These are phyloP conservation scores for Galleria mellonella DNA, from an alignment of 1,140 invertebrate genomes.

Conservation along the genomic window DNA sequence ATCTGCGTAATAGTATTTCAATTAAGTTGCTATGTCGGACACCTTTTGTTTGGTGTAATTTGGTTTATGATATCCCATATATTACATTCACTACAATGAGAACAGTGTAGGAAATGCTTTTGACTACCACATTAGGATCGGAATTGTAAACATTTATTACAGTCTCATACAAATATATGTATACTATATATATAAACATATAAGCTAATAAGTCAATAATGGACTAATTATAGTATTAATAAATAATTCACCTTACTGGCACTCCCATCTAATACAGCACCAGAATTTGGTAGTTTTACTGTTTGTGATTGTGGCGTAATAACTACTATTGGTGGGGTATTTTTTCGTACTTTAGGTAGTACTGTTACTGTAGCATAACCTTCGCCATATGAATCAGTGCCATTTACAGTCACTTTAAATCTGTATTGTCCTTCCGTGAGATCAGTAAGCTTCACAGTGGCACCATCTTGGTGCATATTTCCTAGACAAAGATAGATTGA, in stretches of 20 bases:
- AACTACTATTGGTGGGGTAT: constrained; percentile 89
- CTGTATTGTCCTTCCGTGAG: constrained; percentile 90
- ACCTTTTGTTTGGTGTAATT: too few relatives aligned
- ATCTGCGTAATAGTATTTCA: too few relatives aligned
- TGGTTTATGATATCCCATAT: too few relatives aligned
- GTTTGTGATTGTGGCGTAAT: constrained; percentile 89
- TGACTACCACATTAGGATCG: too few relatives aligned
- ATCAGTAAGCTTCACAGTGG: constrained; percentile 83
- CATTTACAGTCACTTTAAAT: constrained; percentile 88
- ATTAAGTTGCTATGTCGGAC: too few relatives aligned
- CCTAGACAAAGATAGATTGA: constrained; percentile 53
- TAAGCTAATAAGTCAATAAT: too few relatives aligned
- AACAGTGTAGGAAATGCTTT: too few relatives aligned
- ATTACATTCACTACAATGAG: too few relatives aligned
- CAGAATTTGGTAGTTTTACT: constrained; percentile 91
- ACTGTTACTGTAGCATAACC: constrained; percentile 95
- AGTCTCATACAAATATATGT: too few relatives aligned
- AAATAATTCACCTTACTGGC: constrained; percentile 65
- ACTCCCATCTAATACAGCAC: constrained; percentile 91
- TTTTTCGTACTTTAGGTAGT: constrained; percentile 88
- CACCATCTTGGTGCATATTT: constrained; percentile 90
- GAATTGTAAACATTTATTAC: too few relatives aligned
- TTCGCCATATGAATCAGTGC: constrained; percentile 87
- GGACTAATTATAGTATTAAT: too few relatives aligned
- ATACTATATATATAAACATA: too few relatives aligned